phyloP scores from a whole-genome alignment of 2,797 vertebrate genomes.

The Cossypha polioptera region DNA sequence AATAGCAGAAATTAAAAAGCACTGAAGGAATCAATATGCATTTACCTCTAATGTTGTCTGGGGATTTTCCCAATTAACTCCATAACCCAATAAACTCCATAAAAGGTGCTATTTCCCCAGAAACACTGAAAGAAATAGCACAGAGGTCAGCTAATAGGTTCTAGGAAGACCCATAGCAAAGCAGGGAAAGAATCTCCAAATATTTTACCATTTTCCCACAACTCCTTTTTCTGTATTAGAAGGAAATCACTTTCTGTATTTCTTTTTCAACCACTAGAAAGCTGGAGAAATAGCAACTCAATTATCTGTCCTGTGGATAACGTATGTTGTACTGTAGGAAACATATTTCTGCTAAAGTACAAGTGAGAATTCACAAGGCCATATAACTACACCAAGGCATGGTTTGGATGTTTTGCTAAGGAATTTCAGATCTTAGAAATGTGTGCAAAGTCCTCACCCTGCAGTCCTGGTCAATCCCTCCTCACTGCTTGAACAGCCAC shows the following conservation, averaged over 20 bases:
- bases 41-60: not conserved
- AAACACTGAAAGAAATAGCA: not conserved
- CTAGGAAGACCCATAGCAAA: not conserved
- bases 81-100: not conserved
- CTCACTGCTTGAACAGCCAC: rapidly evolving
- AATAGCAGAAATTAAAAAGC: not conserved
- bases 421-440: not conserved
- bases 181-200: not conserved
- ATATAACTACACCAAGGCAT: not conserved
- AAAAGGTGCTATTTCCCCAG: not conserved
- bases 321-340: not conserved
- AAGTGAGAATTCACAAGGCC: not conserved
- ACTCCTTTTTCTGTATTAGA: not conserved
- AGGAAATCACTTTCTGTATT: not conserved
- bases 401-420: not conserved
- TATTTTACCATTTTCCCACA: not conserved
- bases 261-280: not conserved
- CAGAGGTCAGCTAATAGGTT: not conserved
- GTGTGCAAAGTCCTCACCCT: not conserved
- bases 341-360: not conserved
- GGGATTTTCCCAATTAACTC: not conserved
- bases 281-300: not conserved
- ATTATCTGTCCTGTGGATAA: not conserved
- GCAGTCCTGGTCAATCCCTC: not conserved
- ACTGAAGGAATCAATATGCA: not conserved